Evolutionary conservation across 1,140 invertebrate genomes (phyloP), one percentile per base, ranked within the genome.

Genomic region (Sminthurinus signatus): DNA sequence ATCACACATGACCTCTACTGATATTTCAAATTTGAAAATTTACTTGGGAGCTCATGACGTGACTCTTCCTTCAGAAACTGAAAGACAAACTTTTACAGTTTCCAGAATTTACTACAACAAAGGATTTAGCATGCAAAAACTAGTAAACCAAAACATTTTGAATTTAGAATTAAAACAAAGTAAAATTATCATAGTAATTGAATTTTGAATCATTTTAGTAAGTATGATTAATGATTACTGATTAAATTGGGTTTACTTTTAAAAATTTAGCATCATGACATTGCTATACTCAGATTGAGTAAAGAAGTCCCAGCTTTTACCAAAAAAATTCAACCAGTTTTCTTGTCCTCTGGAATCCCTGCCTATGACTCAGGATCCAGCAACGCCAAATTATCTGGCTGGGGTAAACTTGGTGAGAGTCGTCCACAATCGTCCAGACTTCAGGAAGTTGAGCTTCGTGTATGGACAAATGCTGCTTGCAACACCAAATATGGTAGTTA

Each of bases 181-280:
- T 21, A 19, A 4, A 48, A 15, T 42, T n/a, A 60, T 17, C 19
- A 8, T 60, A 5, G 5, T 56, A 31, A 15, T 28, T 31, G 31
- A 36, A 12, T 12, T 31, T 31, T 8, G 8, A 28, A 29, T 8
- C 19, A 28, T 56, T 56, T 21, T 14, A 14, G 5, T 56, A 15
- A 15, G 8, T 10, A 8, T 10, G 17, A 14, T 62, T 43, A 23
- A 3, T 27, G 0, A 19, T 23, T 50, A 23, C 46, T 60, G 43
- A n/a, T n/a, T n/a, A n/a, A n/a, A n/a, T n/a, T n/a, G n/a, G n/a
- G n/a, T n/a, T n/a, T n/a, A n/a, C n/a, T n/a, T n/a, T n/a, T n/a
- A n/a, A n/a, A n/a, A n/a, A n/a, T n/a, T 14, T 76, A 86, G 81
- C 90, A 91, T 75, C 89, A 92, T 70, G 90, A 93, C 73, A 84